Evolutionary conservation across 92 coral and sea anemone species (phyloP).

Genomic region (Bergia sp.): DNA sequence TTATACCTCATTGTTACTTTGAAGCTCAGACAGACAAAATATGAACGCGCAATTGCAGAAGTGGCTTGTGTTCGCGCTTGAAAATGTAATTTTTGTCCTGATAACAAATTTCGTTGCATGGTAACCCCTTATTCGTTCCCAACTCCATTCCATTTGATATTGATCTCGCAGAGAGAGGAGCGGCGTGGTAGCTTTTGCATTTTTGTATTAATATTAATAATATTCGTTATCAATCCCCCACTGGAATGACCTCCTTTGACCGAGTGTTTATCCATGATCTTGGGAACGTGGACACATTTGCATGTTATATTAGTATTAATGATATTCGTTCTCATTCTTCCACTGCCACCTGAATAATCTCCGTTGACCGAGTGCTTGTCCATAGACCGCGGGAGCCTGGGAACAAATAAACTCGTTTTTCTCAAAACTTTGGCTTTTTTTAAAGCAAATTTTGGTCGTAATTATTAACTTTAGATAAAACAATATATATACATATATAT

Average conservation of each 20-base stretch:
- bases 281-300: neutral
- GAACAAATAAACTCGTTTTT: neutral
- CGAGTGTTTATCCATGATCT: neutral
- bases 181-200: neutral
- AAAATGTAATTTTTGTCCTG: neutral
- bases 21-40: neutral
- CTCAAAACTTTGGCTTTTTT: too few species aligned
- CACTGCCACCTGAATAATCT: neutral
- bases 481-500: too few species aligned
- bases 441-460: too few species aligned
- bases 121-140: neutral
- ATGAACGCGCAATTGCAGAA: neutral
- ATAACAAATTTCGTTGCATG: neutral
- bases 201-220: too few species aligned
- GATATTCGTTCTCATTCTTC: slow-evolving; percentile 6
- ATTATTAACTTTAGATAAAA: too few species aligned
- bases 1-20: neutral
- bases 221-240: neutral
- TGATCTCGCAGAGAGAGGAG: neutral
- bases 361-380: slow-evolving; percentile 4
- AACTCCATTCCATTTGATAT: neutral
- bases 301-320: neutral
- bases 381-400: neutral
- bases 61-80: neutral
- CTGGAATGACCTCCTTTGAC: neutral